Conservation (phyloP, 2,797 vertebrate genomes). For the Hoplostethus mediterraneus region DNA sequence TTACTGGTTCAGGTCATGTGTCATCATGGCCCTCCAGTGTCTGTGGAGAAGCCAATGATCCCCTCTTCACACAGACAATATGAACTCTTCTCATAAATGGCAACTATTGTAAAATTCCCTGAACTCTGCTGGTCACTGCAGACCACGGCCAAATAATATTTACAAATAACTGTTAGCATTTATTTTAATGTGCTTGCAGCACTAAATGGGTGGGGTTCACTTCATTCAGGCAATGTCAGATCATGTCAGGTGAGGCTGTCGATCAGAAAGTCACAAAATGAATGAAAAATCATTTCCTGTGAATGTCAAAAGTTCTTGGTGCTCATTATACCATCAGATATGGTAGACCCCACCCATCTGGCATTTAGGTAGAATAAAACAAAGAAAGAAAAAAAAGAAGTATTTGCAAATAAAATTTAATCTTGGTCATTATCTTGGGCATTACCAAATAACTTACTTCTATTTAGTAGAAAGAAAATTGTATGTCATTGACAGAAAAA, state of each 20-base stretch:
- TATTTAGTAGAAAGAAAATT: conserved; percentile 9
- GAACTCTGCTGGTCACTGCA: neutral
- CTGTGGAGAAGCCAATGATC: neutral
- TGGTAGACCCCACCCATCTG: conserved; percentile 49
- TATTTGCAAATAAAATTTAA: conserved; percentile 56
- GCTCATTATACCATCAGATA: conserved; percentile 31
- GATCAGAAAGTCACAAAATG: conserved; percentile 47
- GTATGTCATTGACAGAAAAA: conserved; percentile 15
- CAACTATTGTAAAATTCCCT: neutral
- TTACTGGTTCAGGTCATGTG: conserved; percentile 3
- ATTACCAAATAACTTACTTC: conserved; percentile 37
- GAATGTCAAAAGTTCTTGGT: conserved; percentile 59
- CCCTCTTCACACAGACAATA: conserved; percentile 1
- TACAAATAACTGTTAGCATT: conserved; percentile 32
- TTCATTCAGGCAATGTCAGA: conserved; percentile 25
- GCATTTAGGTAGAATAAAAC: conserved; percentile 47
- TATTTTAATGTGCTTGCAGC: conserved; percentile 13
- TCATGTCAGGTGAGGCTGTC: conserved; percentile 38
- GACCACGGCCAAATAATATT: neutral
- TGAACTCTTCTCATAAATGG: neutral
- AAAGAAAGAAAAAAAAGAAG: neutral
- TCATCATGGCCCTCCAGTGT: neutral
- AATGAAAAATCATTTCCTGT: conserved; percentile 58
- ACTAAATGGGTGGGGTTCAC: neutral
- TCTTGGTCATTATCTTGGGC: conserved; percentile 38